These are phyloP conservation scores for Kradibia gibbosae DNA, from an alignment of 1,140 invertebrate genomes.

Conservation along the genomic window DNA sequence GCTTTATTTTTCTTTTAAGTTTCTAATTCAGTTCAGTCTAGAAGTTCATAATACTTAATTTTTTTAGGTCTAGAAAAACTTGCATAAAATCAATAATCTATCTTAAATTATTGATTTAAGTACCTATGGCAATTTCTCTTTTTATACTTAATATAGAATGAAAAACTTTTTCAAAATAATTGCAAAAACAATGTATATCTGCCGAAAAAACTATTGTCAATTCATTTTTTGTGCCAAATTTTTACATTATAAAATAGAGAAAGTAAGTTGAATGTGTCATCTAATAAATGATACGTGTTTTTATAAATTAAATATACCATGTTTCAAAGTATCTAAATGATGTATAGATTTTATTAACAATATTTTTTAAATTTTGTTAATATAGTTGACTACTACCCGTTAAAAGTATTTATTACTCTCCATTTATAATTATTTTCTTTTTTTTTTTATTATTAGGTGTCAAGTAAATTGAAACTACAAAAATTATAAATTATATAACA, in stretches of 20 bases:
- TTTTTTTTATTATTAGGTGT: conserved; percentile 17
- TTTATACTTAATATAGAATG: background rate
- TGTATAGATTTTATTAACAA: background rate
- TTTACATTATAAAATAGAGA: conserved; percentile 36
- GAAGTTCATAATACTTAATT: no score
- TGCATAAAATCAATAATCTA: no score
- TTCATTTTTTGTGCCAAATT: conserved; percentile 58
- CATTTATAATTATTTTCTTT: conserved; percentile 22
- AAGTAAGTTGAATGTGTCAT: conserved; percentile 55
- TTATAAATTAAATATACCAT: conserved; percentile 1
- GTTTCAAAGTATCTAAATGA: conserved; percentile 3
- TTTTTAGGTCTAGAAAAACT: no score
- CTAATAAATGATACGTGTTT: conserved; percentile 35
- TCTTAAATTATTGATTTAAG: no score
- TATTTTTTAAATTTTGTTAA: conserved; percentile 28
- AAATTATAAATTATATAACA: conserved; percentile 21
- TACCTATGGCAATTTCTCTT: no score
- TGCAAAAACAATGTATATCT: background rate
- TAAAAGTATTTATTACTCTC: conserved; percentile 35
- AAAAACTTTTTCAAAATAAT: background rate
- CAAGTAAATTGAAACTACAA: conserved; percentile 1
- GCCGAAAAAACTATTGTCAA: conserved; percentile 1
- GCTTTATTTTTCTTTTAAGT: no score
- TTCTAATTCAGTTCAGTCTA: no score
- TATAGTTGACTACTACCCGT: conserved; percentile 27